A percentile compares a stretch with the other conserved stretches of the same genome.
phyloP scores from a whole-genome alignment of 2,888 invertebrate genomes.

The Lepas anatifera region DNA sequence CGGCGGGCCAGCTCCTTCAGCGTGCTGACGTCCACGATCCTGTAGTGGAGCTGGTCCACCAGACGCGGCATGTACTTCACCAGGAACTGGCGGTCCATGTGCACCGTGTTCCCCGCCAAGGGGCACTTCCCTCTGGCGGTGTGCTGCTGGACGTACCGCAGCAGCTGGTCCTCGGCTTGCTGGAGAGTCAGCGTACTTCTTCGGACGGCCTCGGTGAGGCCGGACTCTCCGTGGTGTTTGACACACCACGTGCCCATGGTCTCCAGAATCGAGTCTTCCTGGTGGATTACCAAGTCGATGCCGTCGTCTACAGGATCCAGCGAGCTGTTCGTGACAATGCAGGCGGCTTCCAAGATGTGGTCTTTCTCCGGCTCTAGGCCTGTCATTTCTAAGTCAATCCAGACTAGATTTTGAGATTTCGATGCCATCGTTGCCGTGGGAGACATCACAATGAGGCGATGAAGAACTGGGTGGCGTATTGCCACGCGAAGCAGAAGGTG shows the following conservation, averaged over 20 bases:
- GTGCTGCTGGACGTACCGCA: conserved; percentile 39
- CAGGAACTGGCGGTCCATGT: conserved; percentile 74
- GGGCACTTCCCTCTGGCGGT: conserved; percentile 47
- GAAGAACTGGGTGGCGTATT: no score
- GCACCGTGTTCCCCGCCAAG: conserved; percentile 76
- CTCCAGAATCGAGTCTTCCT: conserved; percentile 54
- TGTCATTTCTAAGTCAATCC: conserved; percentile 54
- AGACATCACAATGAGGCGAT: no score
- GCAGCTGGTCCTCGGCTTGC: conserved; percentile 55
- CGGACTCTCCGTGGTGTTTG: conserved; percentile 67
- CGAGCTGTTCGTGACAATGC: conserved; percentile 69
- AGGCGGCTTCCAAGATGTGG: conserved; percentile 77
- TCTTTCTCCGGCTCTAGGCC: conserved; percentile 65
- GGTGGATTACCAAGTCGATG: conserved; percentile 63
- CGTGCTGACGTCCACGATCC: conserved; percentile 83
- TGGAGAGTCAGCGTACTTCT: conserved; percentile 46
- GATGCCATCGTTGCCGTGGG: no score
- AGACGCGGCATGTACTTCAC: conserved; percentile 68
- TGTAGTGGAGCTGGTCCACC: conserved; percentile 69
- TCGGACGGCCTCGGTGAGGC: conserved; percentile 58
- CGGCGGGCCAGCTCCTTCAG: conserved; percentile 57
- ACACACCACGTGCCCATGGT: conserved; percentile 77
- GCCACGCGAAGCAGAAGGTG: no score
- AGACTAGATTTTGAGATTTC: no score
- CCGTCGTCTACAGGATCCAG: conserved; percentile 62